Percentiles rank a stretch among this genome's conserved stretches.
These are phyloP conservation scores for Pharmacophagus antenor DNA, from an alignment of 2,888 invertebrate genomes.

Conservation along the genomic window DNA sequence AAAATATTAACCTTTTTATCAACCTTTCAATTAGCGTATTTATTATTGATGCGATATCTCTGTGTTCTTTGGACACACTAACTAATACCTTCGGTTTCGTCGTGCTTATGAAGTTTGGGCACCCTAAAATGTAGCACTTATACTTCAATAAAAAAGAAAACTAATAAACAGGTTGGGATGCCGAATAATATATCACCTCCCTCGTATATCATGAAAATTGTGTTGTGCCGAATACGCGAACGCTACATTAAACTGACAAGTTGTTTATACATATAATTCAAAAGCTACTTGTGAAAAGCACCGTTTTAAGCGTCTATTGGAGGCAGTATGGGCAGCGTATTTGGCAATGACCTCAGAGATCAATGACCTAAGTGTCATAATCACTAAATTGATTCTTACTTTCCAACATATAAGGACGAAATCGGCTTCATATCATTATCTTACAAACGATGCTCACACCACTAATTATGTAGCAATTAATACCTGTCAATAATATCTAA, in stretches of 20 bases:
- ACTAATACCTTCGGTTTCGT: conserved; percentile 63
- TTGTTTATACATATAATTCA: conserved; percentile 32
- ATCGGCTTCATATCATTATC: conserved; percentile 19
- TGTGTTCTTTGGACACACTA: conserved; percentile 68
- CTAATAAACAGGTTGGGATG: conserved; percentile 38
- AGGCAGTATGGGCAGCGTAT: conserved; percentile 62
- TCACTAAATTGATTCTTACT: conserved; percentile 37
- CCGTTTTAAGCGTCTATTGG: conserved; percentile 59
- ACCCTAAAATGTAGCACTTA: conserved; percentile 62
- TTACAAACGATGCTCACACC: conserved; percentile 18
- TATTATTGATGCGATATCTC: conserved; percentile 48
- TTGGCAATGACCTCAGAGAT: conserved; percentile 76
- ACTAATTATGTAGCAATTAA: conserved; percentile 22
- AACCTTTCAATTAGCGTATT: conserved; percentile 12
- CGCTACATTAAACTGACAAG: conserved; percentile 20
- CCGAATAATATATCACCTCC: conserved; percentile 38
- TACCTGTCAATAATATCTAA: conserved; percentile 23
- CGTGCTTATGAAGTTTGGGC: conserved; percentile 57
- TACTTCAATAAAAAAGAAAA: conserved; percentile 32
- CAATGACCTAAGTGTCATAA: conserved; percentile 53
- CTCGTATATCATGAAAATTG: conserved; percentile 16
- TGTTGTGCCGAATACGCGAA: conserved; percentile 4
- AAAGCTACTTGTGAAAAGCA: conserved; percentile 43
- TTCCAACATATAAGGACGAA: conserved; percentile 28
- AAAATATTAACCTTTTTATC: neutral